A percentile compares a stretch with the other conserved stretches of the same genome.
Conservation (phyloP, 1,140 invertebrate genomes). For the Brachionus manjavacas region DNA sequence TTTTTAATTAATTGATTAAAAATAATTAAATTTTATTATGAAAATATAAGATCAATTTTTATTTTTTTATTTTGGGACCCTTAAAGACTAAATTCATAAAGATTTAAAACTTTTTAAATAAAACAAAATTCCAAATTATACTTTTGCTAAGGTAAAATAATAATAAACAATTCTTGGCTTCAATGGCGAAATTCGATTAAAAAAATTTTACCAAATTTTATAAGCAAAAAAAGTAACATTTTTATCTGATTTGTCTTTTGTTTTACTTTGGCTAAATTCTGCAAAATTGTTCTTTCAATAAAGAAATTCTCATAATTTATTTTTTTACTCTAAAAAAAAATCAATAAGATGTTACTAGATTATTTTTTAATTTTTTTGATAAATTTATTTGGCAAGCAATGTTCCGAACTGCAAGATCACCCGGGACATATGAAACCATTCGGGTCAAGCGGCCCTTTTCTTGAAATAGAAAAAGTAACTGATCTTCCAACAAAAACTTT, state of each 20-base stretch:
- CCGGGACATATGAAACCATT: constrained; percentile 50
- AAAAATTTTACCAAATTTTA: too few species aligned
- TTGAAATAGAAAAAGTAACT: constrained; percentile 46
- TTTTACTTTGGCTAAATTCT: neutral
- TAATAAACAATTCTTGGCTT: neutral
- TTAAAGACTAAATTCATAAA: too few species aligned
- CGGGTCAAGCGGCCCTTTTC: constrained; percentile 46
- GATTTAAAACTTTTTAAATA: too few species aligned
- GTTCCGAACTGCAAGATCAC: neutral
- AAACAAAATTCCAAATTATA: too few species aligned
- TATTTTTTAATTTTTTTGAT: neutral
- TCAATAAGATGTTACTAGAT: neutral
- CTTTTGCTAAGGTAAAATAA: neutral
- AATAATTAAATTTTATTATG: too few species aligned
- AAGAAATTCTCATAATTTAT: neutral
- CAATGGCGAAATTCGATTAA: too few species aligned
- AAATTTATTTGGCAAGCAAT: neutral
- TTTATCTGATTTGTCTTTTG: too few species aligned
- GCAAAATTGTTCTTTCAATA: neutral
- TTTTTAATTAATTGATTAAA: too few species aligned
- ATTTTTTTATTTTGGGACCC: too few species aligned
- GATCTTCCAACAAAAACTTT: constrained; percentile 48
- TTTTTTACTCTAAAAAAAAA: neutral
- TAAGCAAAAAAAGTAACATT: too few species aligned
- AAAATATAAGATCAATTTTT: too few species aligned